These are phyloP conservation scores for Lasioglossum figueresi DNA, from an alignment of 2,888 invertebrate genomes.

Conservation along the genomic window DNA sequence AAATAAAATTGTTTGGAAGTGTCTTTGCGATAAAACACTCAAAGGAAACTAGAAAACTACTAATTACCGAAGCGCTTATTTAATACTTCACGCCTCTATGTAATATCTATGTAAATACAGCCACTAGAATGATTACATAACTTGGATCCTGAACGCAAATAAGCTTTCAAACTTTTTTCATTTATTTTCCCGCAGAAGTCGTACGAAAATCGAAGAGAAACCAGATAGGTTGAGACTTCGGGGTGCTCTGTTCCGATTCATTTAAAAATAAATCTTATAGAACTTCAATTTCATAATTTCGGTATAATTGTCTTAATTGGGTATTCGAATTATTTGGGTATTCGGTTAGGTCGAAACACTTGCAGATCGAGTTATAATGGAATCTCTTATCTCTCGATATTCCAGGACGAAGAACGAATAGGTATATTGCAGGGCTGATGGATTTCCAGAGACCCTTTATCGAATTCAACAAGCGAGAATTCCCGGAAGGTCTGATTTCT, in stretches of 20 bases:
- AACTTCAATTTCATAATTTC: background rate
- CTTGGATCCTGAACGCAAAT: background rate
- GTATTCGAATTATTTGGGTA: background rate
- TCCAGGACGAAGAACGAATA: conserved; percentile 27
- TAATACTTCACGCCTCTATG: background rate
- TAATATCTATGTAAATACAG: background rate
- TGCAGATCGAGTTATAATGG: background rate
- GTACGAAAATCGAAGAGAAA: background rate
- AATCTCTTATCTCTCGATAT: conserved; percentile 19
- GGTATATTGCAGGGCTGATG: conserved; percentile 41
- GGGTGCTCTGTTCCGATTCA: background rate
- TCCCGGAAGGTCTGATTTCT: conserved; percentile 56
- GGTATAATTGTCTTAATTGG: background rate
- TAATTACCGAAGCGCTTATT: background rate
- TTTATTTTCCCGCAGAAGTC: background rate
- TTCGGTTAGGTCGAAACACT: background rate
- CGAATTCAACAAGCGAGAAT: conserved; percentile 54
- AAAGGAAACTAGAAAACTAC: background rate
- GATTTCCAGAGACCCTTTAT: conserved; percentile 50
- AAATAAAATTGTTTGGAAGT: background rate
- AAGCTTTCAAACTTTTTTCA: background rate
- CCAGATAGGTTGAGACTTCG: background rate
- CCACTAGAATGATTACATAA: background rate
- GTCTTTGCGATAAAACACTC: background rate
- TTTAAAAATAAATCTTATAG: background rate